Evolutionary conservation across 2,113 vertebrate species (phyloP).

Genomic region (Nothocercus julius): DNA sequence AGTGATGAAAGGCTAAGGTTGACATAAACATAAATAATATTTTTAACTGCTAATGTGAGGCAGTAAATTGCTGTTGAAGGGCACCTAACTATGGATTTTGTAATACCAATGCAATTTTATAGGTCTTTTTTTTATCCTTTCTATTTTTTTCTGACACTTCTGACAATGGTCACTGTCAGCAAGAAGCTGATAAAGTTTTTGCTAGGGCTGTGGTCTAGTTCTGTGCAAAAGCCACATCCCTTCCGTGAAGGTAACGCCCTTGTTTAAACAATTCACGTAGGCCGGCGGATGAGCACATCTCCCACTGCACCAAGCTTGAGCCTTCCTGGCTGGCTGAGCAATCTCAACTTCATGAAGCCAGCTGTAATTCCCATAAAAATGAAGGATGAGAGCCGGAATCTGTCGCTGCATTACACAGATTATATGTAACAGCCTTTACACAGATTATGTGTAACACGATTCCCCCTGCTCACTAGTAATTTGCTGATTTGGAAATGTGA

Average conservation of each 20-base stretch:
- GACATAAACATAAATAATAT: background rate
- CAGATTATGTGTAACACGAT: background rate
- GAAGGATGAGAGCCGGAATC: background rate
- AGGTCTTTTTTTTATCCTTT: background rate
- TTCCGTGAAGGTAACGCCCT: background rate
- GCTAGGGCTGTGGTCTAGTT: background rate
- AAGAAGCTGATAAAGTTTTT: accelerated
- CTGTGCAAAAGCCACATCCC: background rate
- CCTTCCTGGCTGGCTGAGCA: background rate
- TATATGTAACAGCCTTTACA: background rate
- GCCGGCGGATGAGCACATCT: background rate
- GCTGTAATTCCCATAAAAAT: background rate
- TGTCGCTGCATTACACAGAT: background rate
- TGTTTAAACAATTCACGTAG: background rate
- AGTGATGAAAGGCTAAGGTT: background rate
- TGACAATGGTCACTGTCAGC: background rate
- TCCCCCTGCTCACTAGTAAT: background rate
- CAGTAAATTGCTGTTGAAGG: background rate
- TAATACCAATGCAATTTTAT: background rate
- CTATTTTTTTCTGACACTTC: background rate
- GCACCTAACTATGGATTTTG: background rate
- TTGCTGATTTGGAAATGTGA: background rate
- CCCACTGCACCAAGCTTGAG: background rate
- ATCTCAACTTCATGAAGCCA: accelerated
- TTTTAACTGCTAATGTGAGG: background rate